These are phyloP conservation scores for Frankliniella fusca DNA, from an alignment of 2,888 invertebrate species.

Conservation along the genomic window DNA sequence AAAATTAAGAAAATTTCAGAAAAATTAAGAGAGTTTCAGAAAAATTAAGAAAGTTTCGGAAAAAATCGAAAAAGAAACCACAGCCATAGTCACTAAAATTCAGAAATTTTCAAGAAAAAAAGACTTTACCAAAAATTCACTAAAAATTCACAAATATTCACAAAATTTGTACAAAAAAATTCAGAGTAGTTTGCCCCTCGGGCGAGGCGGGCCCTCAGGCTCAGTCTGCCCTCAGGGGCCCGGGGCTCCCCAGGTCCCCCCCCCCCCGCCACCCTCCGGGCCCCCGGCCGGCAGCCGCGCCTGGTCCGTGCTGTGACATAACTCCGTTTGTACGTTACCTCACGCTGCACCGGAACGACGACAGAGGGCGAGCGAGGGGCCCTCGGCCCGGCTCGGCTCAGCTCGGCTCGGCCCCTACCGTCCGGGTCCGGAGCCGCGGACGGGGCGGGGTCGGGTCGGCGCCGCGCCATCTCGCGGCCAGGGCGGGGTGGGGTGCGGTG, in stretches of 20 bases:
- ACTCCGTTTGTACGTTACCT: not conserved
- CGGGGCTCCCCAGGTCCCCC: no score
- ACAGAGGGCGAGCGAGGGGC: not conserved
- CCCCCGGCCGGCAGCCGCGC: not conserved
- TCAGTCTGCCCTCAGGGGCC: no score
- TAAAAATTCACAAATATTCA: not conserved
- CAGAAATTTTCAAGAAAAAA: no score
- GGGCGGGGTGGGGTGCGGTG: not conserved
- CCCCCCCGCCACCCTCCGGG: no score
- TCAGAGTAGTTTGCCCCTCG: no score
- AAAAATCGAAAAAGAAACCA: not conserved
- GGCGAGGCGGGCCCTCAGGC: no score
- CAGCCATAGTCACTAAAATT: no score
- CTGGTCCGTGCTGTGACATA: not conserved
- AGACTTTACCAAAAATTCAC: no score
- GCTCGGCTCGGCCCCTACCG: not conserved
- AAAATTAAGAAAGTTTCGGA: not conserved
- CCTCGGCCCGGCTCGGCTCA: not conserved
- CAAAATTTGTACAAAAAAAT: no score
- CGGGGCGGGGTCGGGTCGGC: not conserved
- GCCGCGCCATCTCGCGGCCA: not conserved
- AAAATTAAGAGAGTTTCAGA: no score
- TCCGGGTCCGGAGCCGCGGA: not conserved
- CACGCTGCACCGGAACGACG: not conserved
- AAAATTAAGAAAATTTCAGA: no score